These are phyloP conservation scores for Cossypha caffra DNA, from an alignment of 2,797 vertebrate genomes.

Conservation along the genomic window DNA sequence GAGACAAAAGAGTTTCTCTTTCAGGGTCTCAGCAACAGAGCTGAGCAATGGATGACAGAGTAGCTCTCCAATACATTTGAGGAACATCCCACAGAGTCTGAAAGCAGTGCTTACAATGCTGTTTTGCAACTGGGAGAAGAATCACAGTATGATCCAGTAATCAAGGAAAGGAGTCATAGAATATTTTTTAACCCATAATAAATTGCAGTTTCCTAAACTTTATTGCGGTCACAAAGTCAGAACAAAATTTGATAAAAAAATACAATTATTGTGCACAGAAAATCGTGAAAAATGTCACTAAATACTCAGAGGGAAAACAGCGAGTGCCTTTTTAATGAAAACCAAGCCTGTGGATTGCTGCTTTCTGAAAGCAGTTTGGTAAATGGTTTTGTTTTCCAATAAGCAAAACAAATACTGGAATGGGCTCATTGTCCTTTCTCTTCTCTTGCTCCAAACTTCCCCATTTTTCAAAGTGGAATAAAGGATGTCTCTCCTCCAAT, in stretches of 20 bases:
- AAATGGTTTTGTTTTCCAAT: conserved; percentile 45
- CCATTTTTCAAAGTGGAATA: not conserved
- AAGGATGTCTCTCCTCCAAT: not conserved
- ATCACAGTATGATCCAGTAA: conserved; percentile 7
- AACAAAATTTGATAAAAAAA: conserved; percentile 11
- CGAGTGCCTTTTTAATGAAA: conserved; percentile 32
- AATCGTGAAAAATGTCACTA: conserved; percentile 18
- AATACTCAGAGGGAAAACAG: conserved; percentile 2
- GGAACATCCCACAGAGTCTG: not conserved
- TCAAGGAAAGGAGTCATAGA: conserved; percentile 2
- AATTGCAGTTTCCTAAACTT: conserved; percentile 49
- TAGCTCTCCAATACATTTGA: not conserved
- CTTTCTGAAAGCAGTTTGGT: conserved; percentile 30
- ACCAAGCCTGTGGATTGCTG: conserved; percentile 6
- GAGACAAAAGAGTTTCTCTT: not conserved
- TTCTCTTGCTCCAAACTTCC: not conserved
- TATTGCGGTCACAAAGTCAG: not conserved
- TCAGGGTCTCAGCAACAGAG: not conserved
- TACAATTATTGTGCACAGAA: not conserved
- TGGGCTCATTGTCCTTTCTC: not conserved
- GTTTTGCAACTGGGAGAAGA: conserved; percentile 1
- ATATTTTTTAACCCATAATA: conserved; percentile 29
- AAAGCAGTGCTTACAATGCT: not conserved
- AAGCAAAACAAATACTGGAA: conserved; percentile 51
- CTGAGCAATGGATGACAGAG: not conserved